Conservation (phyloP, 2,113 vertebrate genomes). For the Megaceryle torquata region DNA sequence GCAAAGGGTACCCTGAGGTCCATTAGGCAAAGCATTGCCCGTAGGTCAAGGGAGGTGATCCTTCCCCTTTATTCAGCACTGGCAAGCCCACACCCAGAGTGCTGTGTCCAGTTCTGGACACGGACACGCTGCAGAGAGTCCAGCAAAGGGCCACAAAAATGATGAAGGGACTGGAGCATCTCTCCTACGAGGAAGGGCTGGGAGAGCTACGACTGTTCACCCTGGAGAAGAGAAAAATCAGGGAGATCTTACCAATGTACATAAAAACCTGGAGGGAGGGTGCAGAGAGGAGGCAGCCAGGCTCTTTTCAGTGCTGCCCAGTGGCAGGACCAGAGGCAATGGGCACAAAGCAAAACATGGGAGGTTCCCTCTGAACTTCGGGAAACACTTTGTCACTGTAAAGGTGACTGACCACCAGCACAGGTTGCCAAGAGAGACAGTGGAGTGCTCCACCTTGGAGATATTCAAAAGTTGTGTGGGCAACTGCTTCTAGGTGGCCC, state of each 20-base stretch:
- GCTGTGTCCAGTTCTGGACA: not conserved
- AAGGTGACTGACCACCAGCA: not conserved
- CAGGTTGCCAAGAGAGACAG: not conserved
- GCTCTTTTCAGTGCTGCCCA: not conserved
- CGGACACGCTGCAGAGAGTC: not conserved
- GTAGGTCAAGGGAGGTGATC: not conserved
- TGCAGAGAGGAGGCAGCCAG: not conserved
- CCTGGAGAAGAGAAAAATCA: not conserved
- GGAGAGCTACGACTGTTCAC: not conserved
- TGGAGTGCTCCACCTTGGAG: not conserved
- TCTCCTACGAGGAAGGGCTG: not conserved
- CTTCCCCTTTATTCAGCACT: not conserved
- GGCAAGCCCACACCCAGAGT: not conserved
- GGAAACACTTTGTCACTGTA: not conserved
- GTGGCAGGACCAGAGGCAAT: not conserved
- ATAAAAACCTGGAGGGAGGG: not conserved
- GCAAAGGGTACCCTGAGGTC: not conserved
- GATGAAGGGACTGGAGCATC: not conserved
- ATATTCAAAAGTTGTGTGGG: not conserved
- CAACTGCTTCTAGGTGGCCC: not conserved
- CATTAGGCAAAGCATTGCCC: not conserved
- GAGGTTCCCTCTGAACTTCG: not conserved
- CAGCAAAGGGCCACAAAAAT: accelerated
- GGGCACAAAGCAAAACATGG: not conserved
- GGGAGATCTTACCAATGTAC: not conserved